Conservation (phyloP, 2,113 vertebrate genomes). For the Alces alces region DNA sequence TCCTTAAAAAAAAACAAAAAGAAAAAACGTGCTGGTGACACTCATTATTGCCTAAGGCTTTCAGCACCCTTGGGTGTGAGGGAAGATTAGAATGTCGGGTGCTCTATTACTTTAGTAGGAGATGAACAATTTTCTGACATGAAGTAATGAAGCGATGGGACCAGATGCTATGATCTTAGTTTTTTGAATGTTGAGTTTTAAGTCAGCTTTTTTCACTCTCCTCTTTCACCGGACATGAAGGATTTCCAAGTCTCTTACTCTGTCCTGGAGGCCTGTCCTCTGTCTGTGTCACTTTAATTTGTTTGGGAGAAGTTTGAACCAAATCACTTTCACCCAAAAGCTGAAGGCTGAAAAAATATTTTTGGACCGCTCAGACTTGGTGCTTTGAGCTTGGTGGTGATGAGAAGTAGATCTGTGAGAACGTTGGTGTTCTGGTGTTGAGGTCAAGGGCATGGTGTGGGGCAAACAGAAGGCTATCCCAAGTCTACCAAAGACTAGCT, state of each 20-base stretch:
- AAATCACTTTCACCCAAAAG: slow-evolving; percentile 25
- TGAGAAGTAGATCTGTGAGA: background rate
- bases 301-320: background rate
- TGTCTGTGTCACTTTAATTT: background rate
- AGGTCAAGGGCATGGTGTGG: background rate
- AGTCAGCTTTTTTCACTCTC: background rate
- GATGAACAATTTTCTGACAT: background rate
- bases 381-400: background rate
- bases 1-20: background rate
- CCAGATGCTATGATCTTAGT: background rate
- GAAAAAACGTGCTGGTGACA: background rate
- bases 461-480: background rate
- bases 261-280: background rate
- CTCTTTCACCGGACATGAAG: background rate
- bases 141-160: background rate
- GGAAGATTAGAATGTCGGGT: background rate
- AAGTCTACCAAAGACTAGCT: background rate
- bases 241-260: background rate
- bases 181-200: background rate
- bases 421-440: background rate
- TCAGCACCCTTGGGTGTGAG: background rate
- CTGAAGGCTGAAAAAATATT: slow-evolving; percentile 28
- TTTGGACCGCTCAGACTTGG: slow-evolving; percentile 46
- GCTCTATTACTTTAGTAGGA: background rate
- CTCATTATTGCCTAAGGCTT: background rate